phyloP scores from a whole-genome alignment of 2,888 invertebrate species.

The Galeruca laticollis region DNA sequence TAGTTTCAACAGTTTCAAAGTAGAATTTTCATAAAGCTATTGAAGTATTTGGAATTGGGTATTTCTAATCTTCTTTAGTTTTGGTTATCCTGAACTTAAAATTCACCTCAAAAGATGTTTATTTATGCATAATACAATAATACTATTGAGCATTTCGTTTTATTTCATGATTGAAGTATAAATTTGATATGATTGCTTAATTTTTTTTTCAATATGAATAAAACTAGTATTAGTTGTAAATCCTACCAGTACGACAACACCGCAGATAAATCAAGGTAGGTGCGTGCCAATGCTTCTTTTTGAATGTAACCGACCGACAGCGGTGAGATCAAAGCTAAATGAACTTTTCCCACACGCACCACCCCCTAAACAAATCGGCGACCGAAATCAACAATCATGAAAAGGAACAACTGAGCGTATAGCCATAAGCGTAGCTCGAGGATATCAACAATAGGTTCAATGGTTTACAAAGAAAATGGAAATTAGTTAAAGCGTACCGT shows the following conservation, averaged over 20 bases:
- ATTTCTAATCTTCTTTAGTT: no score
- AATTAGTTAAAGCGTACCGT: slow-evolving; percentile 8
- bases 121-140: no score
- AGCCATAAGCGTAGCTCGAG: slow-evolving; percentile 15
- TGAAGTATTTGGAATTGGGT: no score
- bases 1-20: no score
- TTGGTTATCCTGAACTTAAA: no score
- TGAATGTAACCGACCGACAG: slow-evolving; percentile 42
- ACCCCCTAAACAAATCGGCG: slow-evolving; percentile 56
- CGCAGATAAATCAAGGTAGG: slow-evolving; percentile 34
- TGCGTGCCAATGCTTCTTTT: slow-evolving; percentile 41
- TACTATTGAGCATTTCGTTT: no score
- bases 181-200: not conserved
- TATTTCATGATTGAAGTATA: not conserved
- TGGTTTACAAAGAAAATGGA: slow-evolving; percentile 11
- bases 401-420: slow-evolving; percentile 49
- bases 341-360: slow-evolving; percentile 59
- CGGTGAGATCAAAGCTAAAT: slow-evolving; percentile 60
- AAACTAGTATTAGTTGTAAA: not conserved
- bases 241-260: slow-evolving; percentile 16
- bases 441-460: slow-evolving; percentile 5
- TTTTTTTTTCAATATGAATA: not conserved
- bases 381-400: slow-evolving; percentile 55
- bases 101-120: no score
- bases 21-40: no score